These are phyloP conservation scores for Rhorus exstirpatorius DNA, from an alignment of 2,888 invertebrate genomes.

Conservation along the genomic window DNA sequence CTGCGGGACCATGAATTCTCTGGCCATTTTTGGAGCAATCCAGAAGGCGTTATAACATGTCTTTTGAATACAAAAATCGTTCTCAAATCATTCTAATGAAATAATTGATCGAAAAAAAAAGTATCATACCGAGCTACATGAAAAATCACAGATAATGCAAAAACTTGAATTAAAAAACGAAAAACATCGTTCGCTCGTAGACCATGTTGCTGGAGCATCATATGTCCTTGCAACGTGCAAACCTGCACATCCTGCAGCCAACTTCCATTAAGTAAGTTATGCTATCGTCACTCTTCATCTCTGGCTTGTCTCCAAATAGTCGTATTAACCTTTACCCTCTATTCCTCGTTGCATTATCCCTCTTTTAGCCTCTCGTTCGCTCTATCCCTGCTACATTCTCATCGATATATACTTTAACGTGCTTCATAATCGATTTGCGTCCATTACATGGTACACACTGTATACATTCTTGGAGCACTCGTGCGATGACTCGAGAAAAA, in stretches of 20 bases:
- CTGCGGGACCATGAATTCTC: too few relatives aligned
- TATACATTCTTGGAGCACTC: too few relatives aligned
- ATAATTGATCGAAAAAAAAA: too few relatives aligned
- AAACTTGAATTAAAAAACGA: background rate
- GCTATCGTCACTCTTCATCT: constrained; percentile 53
- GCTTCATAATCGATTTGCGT: background rate
- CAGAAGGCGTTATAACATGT: too few relatives aligned
- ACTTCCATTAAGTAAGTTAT: constrained; percentile 62
- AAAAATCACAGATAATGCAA: too few relatives aligned
- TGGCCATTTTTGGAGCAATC: too few relatives aligned
- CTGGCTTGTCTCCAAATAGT: constrained; percentile 63
- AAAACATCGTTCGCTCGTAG: background rate
- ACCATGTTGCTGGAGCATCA: background rate
- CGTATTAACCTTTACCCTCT: constrained; percentile 54
- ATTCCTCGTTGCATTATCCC: background rate
- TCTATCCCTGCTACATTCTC: background rate
- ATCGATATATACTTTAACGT: background rate
- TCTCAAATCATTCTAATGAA: too few relatives aligned
- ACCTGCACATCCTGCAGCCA: constrained; percentile 48
- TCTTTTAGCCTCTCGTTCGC: background rate
- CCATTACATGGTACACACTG: too few relatives aligned
- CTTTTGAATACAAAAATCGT: too few relatives aligned
- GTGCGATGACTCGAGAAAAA: too few relatives aligned
- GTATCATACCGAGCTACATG: too few relatives aligned
- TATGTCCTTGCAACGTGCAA: constrained; percentile 30